Evolutionary conservation across 2,113 vertebrate genomes (phyloP), one percentile per base, ranked within the genome.

Genomic region (Melanostigma gelatinosum): DNA sequence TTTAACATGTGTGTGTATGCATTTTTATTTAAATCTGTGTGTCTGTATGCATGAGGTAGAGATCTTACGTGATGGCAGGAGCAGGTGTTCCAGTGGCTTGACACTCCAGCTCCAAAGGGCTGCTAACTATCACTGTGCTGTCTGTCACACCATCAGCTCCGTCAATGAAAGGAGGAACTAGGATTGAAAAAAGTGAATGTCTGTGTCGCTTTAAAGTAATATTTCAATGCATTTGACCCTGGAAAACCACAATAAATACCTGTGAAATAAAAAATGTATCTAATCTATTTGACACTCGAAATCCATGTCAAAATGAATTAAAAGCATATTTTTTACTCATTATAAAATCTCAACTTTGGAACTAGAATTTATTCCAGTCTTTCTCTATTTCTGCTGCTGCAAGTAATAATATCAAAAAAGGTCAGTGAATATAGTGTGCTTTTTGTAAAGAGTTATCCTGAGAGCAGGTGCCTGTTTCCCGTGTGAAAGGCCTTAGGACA

Each of bases 51-150:
- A 34, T 55, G 24, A 67, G 54, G 62, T 1, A 1, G 27, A 42
- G 60, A 11, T 75, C 96, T 96, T 95, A 99, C 98, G 8, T 96
- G 90, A 99, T 92, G 78, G 89, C 83, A 44, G 97, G 98, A 48
- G 94, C 73, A 16, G 98, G 98, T 6, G 91, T 95, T 82, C 98
- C 98, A 13, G 89, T 90, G 67, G 92, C 96, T 3, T 93, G 93
- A 87, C 98, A 99, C 77, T 98, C 96, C 24, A 99, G 85, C 85
- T 99, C 97, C 86, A 99, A 79, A 40, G 96, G 93, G 75, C 86
- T 94, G 85, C 96, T 94, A 24, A 97, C 85, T 85, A 96, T 93
- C 67, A 97, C 97, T 1, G 95, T 96, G 85, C 91, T 91, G 76
- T 96, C 94, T 16, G 91, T 96, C 68, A 93, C 89, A 16, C 96